Percentiles rank a stretch among this genome's conserved stretches.
These are phyloP conservation scores for Molorchus minor DNA, from an alignment of 2,888 invertebrate genomes.

Conservation along the genomic window DNA sequence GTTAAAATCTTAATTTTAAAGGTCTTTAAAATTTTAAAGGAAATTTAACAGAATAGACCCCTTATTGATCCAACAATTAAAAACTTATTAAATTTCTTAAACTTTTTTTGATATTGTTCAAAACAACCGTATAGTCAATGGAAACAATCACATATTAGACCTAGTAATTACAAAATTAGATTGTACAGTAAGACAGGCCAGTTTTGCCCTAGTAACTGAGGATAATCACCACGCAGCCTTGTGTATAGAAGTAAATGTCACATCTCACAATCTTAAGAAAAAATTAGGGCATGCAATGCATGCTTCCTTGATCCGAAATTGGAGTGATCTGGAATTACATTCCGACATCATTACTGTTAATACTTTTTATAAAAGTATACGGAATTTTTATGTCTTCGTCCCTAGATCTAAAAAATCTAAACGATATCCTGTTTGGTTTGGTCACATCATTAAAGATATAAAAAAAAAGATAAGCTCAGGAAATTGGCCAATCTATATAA, in stretches of 20 bases:
- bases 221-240: not conserved
- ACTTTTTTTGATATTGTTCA: too few species aligned
- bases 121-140: too few species aligned
- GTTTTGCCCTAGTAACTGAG: not conserved
- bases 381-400: constrained; percentile 1
- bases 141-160: too few species aligned
- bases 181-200: not conserved
- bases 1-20: too few species aligned
- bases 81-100: too few species aligned
- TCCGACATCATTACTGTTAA: not conserved
- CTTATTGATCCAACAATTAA: too few species aligned
- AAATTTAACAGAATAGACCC: too few species aligned
- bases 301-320: not conserved
- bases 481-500: not conserved
- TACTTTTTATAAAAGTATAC: not conserved
- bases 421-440: constrained; percentile 2
- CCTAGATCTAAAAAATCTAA: not conserved
- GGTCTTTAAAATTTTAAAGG: too few species aligned
- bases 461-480: constrained; percentile 1
- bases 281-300: not conserved
- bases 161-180: too few species aligned
- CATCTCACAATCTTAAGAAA: too few species aligned
- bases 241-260: too few species aligned
- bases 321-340: not conserved
- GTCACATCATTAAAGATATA: not conserved